Evolutionary conservation across 2,888 invertebrate genomes (phyloP).

Genomic region (Hyalella azteca): DNA sequence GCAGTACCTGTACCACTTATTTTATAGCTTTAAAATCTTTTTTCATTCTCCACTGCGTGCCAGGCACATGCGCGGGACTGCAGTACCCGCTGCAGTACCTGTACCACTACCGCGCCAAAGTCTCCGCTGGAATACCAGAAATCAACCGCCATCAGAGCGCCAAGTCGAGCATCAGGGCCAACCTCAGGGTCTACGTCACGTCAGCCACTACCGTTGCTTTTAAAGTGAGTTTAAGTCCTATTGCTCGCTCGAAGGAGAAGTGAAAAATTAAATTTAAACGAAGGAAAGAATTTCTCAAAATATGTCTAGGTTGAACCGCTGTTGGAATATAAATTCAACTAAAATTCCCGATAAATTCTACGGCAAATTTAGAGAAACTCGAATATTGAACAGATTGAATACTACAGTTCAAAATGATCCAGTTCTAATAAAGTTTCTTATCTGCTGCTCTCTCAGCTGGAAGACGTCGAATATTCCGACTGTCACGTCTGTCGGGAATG

Average conservation of each 20-base stretch:
- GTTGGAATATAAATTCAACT: too few species aligned
- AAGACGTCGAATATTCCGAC: slow-evolving; percentile 20
- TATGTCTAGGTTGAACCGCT: too few species aligned
- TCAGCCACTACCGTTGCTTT: background rate
- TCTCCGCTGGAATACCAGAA: slow-evolving; percentile 1
- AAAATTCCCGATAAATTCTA: too few species aligned
- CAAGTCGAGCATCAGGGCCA: slow-evolving; percentile 16
- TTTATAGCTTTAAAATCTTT: background rate
- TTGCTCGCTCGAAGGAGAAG: too few species aligned
- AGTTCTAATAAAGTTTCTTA: too few species aligned
- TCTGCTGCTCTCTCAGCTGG: too few species aligned
- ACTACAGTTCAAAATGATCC: too few species aligned
- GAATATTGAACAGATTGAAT: too few species aligned
- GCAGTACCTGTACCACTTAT: background rate
- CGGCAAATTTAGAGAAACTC: too few species aligned
- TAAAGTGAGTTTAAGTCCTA: background rate
- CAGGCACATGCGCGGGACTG: background rate
- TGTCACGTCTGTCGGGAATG: slow-evolving; percentile 4
- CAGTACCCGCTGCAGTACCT: slow-evolving; percentile 34
- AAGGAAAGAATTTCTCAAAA: too few species aligned
- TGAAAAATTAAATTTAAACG: too few species aligned
- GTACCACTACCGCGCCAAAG: slow-evolving; percentile 25
- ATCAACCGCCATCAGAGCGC: background rate
- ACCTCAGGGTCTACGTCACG: slow-evolving; percentile 7
- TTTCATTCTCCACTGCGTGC: background rate